Conservation (phyloP, 2,888 invertebrate species). For the Prosapia bicincta region DNA sequence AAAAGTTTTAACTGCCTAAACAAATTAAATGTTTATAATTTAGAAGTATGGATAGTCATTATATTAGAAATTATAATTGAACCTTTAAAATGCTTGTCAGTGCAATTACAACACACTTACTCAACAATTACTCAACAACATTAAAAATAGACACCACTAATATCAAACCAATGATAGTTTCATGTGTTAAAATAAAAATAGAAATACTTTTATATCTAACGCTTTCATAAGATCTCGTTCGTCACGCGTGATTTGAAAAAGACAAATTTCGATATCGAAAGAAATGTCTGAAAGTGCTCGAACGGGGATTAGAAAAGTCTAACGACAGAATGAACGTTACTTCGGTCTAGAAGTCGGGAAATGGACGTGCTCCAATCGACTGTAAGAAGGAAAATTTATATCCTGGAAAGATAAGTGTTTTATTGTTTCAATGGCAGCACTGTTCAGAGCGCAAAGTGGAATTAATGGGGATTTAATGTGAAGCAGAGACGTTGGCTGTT, state of each 20-base stretch:
- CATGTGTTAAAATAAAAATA: too few species aligned
- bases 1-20: too few species aligned
- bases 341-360: not conserved
- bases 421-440: not conserved
- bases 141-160: too few species aligned
- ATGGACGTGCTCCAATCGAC: constrained; percentile 2
- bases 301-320: not conserved
- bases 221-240: not conserved
- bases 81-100: too few species aligned
- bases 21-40: too few species aligned
- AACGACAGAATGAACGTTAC: not conserved
- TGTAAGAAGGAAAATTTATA: not conserved
- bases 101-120: too few species aligned
- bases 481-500: not conserved
- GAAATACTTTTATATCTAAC: too few species aligned
- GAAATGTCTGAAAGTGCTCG: not conserved
- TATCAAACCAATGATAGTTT: too few species aligned
- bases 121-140: too few species aligned
- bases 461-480: not conserved
- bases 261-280: not conserved
- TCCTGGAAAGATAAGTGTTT: not conserved
- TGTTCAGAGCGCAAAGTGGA: not conserved
- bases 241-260: not conserved
- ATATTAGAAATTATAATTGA: too few species aligned
- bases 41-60: too few species aligned